Conservation (phyloP, 1,140 invertebrate genomes). For the Pogonomyrmex californicus region DNA sequence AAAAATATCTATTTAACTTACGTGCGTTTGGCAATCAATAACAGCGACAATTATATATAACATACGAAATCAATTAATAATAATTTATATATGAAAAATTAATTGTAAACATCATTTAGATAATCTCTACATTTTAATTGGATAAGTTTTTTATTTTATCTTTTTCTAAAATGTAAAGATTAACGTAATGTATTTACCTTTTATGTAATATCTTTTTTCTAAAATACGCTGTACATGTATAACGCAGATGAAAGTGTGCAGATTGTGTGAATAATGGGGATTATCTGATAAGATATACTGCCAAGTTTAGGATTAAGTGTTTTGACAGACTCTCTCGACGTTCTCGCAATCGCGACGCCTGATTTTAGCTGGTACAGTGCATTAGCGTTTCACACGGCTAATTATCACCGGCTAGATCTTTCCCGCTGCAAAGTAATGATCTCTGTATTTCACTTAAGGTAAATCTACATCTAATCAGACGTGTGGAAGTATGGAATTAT, state of each 20-base stretch:
- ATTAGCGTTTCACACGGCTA: conserved; percentile 35
- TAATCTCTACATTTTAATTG: too few relatives aligned
- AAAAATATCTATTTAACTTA: too few relatives aligned
- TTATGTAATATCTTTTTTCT: not conserved
- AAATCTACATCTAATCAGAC: conserved; percentile 51
- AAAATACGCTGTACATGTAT: not conserved
- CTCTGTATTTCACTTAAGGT: conserved; percentile 21
- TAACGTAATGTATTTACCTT: not conserved
- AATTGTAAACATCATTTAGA: too few relatives aligned
- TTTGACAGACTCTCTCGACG: conserved; percentile 11
- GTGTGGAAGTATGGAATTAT: conserved; percentile 37
- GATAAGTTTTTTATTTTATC: too few relatives aligned
- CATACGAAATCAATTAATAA: too few relatives aligned
- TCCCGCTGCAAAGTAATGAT: conserved; percentile 22
- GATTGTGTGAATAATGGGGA: not conserved
- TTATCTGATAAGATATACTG: conserved; percentile 1
- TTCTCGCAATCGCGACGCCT: conserved; percentile 13
- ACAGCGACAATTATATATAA: too few relatives aligned
- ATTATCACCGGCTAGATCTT: conserved; percentile 42
- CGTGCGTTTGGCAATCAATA: too few relatives aligned
- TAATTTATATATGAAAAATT: too few relatives aligned
- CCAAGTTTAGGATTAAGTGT: conserved; percentile 36
- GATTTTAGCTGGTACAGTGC: conserved; percentile 28
- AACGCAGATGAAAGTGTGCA: not conserved
- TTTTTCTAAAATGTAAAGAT: not conserved